phyloP scores from a whole-genome alignment of 2,797 vertebrate genomes.

The Alauda arvensis region DNA sequence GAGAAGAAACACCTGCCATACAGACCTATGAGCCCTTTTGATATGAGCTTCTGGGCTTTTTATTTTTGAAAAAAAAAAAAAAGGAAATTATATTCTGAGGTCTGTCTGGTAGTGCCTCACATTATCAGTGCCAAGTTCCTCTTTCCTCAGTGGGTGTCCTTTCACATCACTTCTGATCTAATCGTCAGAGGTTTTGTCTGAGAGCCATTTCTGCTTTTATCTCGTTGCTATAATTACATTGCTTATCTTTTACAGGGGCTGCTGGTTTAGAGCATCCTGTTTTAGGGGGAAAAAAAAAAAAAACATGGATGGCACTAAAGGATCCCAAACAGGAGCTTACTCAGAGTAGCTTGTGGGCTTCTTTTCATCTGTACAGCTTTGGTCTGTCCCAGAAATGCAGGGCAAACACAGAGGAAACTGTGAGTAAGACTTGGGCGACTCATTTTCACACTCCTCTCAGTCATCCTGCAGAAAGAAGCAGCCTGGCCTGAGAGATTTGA shows the following conservation, averaged over 20 bases:
- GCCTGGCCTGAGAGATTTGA: neutral
- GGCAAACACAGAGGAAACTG: slow-evolving; percentile 14
- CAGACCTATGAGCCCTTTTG: neutral
- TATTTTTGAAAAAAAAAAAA: neutral
- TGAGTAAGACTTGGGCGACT: neutral
- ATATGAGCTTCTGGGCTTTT: neutral
- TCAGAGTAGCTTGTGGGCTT: neutral
- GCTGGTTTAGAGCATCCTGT: slow-evolving; percentile 29
- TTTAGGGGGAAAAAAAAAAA: neutral
- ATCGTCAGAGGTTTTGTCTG: slow-evolving; percentile 18
- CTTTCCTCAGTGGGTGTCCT: slow-evolving; percentile 29
- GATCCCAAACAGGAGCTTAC: slow-evolving; percentile 5
- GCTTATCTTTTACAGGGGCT: slow-evolving; percentile 43
- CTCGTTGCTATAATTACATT: slow-evolving; percentile 33
- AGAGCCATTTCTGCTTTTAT: slow-evolving; percentile 46
- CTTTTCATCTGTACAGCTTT: slow-evolving; percentile 24
- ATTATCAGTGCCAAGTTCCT: neutral
- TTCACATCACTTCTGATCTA: slow-evolving; percentile 47
- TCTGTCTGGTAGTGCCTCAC: neutral
- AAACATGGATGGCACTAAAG: neutral
- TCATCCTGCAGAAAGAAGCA: slow-evolving; percentile 10
- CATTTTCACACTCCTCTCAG: slow-evolving; percentile 27
- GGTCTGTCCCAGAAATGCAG: slow-evolving; percentile 25
- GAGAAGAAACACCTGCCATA: neutral
- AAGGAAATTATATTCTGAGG: neutral